These are phyloP conservation scores for Zaprionus davidi DNA, from an alignment of 1,140 invertebrate genomes.

Conservation along the genomic window DNA sequence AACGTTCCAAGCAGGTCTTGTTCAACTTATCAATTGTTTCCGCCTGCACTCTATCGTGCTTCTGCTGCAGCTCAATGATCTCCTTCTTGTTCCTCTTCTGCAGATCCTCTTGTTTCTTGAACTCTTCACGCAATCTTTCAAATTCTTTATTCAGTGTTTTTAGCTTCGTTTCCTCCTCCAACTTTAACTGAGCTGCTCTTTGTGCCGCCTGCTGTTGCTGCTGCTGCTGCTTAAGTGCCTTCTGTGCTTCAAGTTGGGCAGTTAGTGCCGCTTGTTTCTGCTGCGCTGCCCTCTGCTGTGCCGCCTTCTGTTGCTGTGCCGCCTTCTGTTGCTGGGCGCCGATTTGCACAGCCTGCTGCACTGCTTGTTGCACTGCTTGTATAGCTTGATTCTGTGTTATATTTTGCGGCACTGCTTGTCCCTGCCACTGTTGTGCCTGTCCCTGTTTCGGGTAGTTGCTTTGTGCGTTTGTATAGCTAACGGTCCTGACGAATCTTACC, in stretches of 20 bases:
- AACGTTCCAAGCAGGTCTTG: neutral
- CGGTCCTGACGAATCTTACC: neutral
- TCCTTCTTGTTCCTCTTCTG: constrained; percentile 15
- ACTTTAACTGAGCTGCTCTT: neutral
- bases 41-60: constrained; percentile 30
- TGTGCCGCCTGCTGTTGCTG: constrained; percentile 18
- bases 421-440: neutral
- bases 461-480: neutral
- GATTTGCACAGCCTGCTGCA: neutral
- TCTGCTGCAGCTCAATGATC: constrained; percentile 17
- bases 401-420: neutral
- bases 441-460: neutral
- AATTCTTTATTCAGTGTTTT: constrained; percentile 4
- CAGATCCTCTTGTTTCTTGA: constrained; percentile 8
- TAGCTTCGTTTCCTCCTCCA: neutral
- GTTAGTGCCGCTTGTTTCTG: neutral
- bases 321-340: neutral
- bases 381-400: neutral
- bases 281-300: neutral
- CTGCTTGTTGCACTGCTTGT: no score
- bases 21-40: constrained; percentile 17
- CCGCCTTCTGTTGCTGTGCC: neutral
- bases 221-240: no score
- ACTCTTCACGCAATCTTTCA: constrained; percentile 12
- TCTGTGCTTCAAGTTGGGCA: neutral